phyloP scores from a whole-genome alignment of 2,113 vertebrate genomes.

The Aphyosemion australe region DNA sequence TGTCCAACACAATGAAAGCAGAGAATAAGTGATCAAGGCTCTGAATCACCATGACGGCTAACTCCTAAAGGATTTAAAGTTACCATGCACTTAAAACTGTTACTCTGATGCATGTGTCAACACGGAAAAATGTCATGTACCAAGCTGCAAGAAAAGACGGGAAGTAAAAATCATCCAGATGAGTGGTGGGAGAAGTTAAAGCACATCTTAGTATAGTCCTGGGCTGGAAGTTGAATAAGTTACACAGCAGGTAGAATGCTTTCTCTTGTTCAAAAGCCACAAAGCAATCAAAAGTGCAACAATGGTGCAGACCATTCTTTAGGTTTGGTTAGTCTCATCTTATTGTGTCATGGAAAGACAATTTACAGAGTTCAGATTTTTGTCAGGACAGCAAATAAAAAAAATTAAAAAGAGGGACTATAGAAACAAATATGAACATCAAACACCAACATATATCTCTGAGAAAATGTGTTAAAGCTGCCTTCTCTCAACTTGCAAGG shows the following conservation, averaged over 20 bases:
- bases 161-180: conserved; percentile 54
- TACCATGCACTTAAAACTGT: conserved; percentile 71
- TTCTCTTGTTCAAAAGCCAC: conserved; percentile 72
- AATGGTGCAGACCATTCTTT: conserved; percentile 81
- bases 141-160: conserved; percentile 61
- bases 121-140: conserved; percentile 50
- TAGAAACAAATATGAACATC: conserved; percentile 59
- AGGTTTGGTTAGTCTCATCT: conserved; percentile 76
- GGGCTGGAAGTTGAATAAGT: conserved; percentile 79
- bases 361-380: conserved; percentile 68
- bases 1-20: conserved; percentile 59
- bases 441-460: conserved; percentile 63
- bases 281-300: conserved; percentile 80
- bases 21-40: conserved; percentile 51
- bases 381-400: conserved; percentile 60
- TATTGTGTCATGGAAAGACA: conserved; percentile 69
- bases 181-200: conserved; percentile 61
- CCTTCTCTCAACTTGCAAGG: conserved; percentile 78
- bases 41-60: conserved; percentile 59
- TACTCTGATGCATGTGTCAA: conserved; percentile 59
- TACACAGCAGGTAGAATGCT: conserved; percentile 80
- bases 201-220: conserved; percentile 70
- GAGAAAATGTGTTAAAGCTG: conserved; percentile 80
- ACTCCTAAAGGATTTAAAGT: conserved; percentile 60
- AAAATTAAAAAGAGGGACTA: conserved; percentile 46